Evolutionary conservation across 2,113 vertebrate species (phyloP), one percentile per base, ranked within the genome.

Genomic region (Phyllopteryx taeniolatus): DNA sequence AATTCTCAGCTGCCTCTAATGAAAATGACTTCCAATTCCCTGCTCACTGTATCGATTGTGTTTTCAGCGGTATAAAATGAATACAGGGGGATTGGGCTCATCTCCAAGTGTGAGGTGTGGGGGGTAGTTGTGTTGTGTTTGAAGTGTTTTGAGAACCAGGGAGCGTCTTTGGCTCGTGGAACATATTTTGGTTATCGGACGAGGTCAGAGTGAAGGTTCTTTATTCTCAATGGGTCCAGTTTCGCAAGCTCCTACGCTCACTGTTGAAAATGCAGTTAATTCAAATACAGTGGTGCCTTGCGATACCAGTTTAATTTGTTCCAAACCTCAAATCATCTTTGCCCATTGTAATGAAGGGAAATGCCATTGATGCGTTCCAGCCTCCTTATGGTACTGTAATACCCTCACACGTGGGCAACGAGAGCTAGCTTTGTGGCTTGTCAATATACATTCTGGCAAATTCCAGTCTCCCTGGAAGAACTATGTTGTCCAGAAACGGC

Each of bases 11-110:
- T 79, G 79, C 53, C 88, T 85, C 84, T 90, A 92, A 92, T 92
- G 90, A 91, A 91, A 92, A 92, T 90, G 88, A 92, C 92, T 91
- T 90, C 89, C 91, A 91, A 92, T 91, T 92, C 90, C 90, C 84
- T 35, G 78, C 85, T 84, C 87, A 81, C 86, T 90, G 84, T 91
- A 92, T 91, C 90, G 91, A 93, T 92, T 91, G 91, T 88, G 86
- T 91, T 92, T 89, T 92, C 90, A 85, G 90, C 90, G 90, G 92
- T 91, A 87, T 87, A 86, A 92, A 92, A 92, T 88, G 83, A 92
- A 91, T 85, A 86, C 31, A 19, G 73, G 82, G 71, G 7, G 84
- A 71, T 79, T 71, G 68, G 79, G 74, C 80, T 78, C 68, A 81
- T 86, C 85, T 87, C 82, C 61, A 67, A 47, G 80, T 84, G 35